These are phyloP conservation scores for Oscheius sp. DNA, from an alignment of 1,140 invertebrate genomes.

Conservation along the genomic window DNA sequence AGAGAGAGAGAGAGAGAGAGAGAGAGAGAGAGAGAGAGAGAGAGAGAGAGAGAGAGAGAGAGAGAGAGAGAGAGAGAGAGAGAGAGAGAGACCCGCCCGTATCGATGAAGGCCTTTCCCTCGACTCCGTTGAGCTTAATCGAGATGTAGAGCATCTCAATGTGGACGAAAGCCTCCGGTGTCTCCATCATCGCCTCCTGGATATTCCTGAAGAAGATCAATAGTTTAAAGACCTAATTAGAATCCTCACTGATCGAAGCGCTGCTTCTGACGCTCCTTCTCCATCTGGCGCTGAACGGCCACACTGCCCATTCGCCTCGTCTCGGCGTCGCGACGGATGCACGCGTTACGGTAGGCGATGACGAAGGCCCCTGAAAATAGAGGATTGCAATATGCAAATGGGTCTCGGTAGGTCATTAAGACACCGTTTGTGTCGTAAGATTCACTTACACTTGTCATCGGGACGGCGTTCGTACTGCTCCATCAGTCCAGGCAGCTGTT, in stretches of 20 bases:
- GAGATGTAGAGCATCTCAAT: slow-evolving; percentile 22
- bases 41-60: too few relatives aligned
- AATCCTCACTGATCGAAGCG: slow-evolving; percentile 5
- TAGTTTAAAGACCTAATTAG: slow-evolving; percentile 5
- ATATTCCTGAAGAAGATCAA: neutral
- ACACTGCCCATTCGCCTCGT: neutral
- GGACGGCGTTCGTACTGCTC: neutral
- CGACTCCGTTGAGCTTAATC: slow-evolving; percentile 4
- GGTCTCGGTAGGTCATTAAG: too few relatives aligned
- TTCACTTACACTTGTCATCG: neutral
- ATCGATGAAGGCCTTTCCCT: slow-evolving; percentile 14
- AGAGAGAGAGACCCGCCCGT: neutral
- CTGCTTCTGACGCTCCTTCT: neutral
- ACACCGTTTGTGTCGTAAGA: too few relatives aligned
- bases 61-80: neutral
- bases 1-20: too few relatives aligned
- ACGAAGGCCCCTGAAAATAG: slow-evolving; percentile 5
- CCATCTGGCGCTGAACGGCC: neutral
- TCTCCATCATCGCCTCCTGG: slow-evolving; percentile 10
- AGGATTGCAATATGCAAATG: too few relatives aligned
- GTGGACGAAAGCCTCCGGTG: slow-evolving; percentile 5
- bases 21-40: too few relatives aligned
- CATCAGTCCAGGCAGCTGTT: neutral
- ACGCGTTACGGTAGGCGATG: neutral
- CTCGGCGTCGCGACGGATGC: neutral